These are phyloP conservation scores for Tenthredo livida DNA, from an alignment of 2,888 invertebrate species.

Conservation along the genomic window DNA sequence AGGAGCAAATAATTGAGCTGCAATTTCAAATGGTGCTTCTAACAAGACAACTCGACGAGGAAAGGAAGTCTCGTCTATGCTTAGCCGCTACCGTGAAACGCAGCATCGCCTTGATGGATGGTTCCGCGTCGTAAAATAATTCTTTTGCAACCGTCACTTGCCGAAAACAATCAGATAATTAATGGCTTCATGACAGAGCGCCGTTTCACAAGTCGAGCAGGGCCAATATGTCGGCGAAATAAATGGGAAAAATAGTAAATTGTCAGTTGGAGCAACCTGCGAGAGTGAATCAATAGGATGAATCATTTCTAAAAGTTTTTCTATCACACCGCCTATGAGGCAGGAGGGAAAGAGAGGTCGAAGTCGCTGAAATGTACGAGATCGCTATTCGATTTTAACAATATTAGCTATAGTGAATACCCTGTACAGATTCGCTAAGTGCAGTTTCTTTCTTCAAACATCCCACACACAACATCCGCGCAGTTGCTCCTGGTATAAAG, in stretches of 20 bases:
- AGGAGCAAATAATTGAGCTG: constrained; percentile 86
- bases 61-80: constrained; percentile 80
- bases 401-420: constrained; percentile 17
- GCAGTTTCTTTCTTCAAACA: background rate
- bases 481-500: background rate
- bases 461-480: background rate
- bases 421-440: background rate
- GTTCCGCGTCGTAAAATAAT: constrained; percentile 63
- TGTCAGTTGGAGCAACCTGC: background rate
- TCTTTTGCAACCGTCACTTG: background rate
- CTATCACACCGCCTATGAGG: background rate
- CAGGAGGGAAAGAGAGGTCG: background rate
- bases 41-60: constrained; percentile 84
- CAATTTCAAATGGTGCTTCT: constrained; percentile 82
- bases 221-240: background rate
- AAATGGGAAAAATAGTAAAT: background rate
- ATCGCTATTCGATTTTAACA: background rate
- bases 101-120: constrained; percentile 71
- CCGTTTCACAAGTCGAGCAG: background rate
- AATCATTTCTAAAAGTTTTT: background rate
- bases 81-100: constrained; percentile 75
- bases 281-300: background rate
- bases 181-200: background rate
- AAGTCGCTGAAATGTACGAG: background rate
- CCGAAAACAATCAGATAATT: background rate